Evolutionary conservation across 2,888 invertebrate genomes (phyloP).

Genomic region (Spialia ferax): DNA sequence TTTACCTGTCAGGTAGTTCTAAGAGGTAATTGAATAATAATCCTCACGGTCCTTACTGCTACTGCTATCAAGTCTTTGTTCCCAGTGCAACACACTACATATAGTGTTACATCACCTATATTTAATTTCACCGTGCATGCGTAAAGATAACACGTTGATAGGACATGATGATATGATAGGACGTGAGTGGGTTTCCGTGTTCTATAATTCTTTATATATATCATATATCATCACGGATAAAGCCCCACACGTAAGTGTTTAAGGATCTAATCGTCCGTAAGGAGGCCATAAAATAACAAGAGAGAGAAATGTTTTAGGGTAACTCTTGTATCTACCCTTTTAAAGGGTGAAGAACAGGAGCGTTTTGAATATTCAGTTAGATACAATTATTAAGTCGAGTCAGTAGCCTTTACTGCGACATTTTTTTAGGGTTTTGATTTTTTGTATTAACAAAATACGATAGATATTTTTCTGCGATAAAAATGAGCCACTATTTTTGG

Average conservation of each 20-base stretch:
- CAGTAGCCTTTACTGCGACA: too few species aligned
- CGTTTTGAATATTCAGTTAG: not conserved
- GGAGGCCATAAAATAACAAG: conserved; percentile 24
- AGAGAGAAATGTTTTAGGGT: conserved; percentile 19
- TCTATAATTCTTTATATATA: conserved; percentile 6
- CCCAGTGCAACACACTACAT: not conserved
- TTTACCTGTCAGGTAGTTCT: too few species aligned
- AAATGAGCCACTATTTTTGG: too few species aligned
- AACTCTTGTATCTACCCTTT: not conserved
- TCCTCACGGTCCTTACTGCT: too few species aligned
- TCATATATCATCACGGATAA: conserved; percentile 11
- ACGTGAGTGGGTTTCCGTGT: not conserved
- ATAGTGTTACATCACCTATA: conserved; percentile 10
- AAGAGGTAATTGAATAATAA: too few species aligned
- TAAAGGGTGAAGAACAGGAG: not conserved
- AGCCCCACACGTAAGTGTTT: conserved; percentile 28
- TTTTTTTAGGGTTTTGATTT: too few species aligned
- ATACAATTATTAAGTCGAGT: too few species aligned
- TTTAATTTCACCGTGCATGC: conserved; percentile 26
- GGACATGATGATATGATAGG: not conserved
- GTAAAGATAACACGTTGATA: conserved; percentile 19
- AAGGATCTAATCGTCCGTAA: conserved; percentile 24
- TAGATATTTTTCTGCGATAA: too few species aligned
- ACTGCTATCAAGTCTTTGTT: too few species aligned
- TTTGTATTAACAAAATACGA: too few species aligned